A percentile compares a stretch with the other conserved stretches of the same genome.
Evolutionary conservation across 2,113 vertebrate genomes (phyloP).

Genomic region (Asarcornis scutulata): DNA sequence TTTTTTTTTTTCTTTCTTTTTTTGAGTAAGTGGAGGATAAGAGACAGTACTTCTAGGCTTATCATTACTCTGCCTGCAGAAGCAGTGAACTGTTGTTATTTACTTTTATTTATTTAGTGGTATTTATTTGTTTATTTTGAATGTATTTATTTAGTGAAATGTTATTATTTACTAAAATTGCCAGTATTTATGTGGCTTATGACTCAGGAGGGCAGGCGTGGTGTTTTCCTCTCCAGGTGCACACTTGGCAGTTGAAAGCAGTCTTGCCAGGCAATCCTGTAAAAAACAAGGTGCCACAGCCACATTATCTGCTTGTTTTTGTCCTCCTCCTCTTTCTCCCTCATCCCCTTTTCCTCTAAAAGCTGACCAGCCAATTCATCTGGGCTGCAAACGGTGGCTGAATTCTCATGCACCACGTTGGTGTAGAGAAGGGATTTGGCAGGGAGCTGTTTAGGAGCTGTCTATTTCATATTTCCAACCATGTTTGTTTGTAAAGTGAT

Average conservation of each 20-base stretch:
- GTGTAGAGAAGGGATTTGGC: background rate
- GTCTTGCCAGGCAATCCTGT: background rate
- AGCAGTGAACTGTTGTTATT: background rate
- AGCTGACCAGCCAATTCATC: background rate
- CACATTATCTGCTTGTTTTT: fast-evolving
- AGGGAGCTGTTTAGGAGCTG: background rate
- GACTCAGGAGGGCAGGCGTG: background rate
- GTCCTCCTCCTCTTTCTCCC: background rate
- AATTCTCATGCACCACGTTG: background rate
- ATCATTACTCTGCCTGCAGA: background rate
- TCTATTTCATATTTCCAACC: background rate
- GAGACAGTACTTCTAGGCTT: background rate
- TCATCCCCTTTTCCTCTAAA: background rate
- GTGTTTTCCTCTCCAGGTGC: background rate
- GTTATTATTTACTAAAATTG: background rate
- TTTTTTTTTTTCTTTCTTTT: background rate
- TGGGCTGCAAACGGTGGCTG: fast-evolving
- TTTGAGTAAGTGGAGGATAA: background rate
- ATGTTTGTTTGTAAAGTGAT: fast-evolving
- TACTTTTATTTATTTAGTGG: no score
- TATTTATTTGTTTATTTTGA: no score
- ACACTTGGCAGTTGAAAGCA: background rate
- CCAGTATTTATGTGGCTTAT: fast-evolving
- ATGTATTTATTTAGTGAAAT: no score
- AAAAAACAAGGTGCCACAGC: background rate